phyloP scores from a whole-genome alignment of 2,888 invertebrate genomes.

The Tipula confusa region DNA sequence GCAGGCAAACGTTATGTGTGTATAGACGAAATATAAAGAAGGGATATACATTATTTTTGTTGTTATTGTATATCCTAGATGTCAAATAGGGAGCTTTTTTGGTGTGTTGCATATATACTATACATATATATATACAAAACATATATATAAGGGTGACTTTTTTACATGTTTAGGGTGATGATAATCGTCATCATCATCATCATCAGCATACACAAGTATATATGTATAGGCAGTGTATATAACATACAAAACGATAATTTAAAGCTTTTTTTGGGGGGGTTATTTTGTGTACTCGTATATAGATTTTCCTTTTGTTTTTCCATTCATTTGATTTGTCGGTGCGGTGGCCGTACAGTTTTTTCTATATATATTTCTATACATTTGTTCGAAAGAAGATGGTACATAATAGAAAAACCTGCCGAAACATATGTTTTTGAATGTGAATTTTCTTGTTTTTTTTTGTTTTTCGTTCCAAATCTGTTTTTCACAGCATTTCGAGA shows the following conservation, averaged over 20 bases:
- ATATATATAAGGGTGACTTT: slow-evolving; percentile 29
- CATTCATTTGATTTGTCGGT: neutral
- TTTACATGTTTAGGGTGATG: slow-evolving; percentile 27
- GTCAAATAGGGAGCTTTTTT: slow-evolving; percentile 28
- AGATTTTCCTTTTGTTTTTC: slow-evolving; percentile 9
- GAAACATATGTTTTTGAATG: slow-evolving; percentile 27
- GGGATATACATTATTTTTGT: slow-evolving; percentile 16
- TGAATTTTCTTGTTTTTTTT: neutral
- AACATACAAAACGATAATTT: slow-evolving; percentile 6
- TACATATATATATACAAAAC: neutral
- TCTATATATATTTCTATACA: no score
- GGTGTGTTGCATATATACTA: neutral
- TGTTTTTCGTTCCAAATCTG: neutral
- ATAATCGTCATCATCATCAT: slow-evolving; percentile 3
- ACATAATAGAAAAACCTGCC: neutral
- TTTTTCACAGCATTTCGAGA: neutral
- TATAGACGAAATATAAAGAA: neutral
- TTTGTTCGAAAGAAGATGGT: neutral
- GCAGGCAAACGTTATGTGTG: neutral
- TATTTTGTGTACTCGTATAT: no score
- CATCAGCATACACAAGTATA: neutral
- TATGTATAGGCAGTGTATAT: slow-evolving; percentile 8
- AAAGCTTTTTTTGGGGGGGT: slow-evolving; percentile 28
- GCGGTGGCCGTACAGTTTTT: neutral
- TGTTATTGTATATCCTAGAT: slow-evolving; percentile 14